Evolutionary conservation across 2,113 vertebrate genomes (phyloP).

Genomic region (Sprattus sprattus): DNA sequence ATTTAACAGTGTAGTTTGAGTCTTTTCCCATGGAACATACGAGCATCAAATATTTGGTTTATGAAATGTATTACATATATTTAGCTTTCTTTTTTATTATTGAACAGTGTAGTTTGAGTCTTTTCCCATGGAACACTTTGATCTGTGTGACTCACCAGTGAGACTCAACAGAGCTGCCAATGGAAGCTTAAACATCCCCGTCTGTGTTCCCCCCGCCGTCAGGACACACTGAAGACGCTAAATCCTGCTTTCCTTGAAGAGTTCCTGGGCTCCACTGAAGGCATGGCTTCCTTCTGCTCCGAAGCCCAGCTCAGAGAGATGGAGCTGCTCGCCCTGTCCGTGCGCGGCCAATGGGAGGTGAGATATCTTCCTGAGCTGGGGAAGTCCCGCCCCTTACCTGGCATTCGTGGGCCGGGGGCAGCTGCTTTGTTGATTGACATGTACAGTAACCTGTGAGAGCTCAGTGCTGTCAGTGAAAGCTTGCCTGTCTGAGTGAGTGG

Average conservation of each 20-base stretch:
- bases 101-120: too few relatives aligned
- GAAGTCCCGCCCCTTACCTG: neutral
- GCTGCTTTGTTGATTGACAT: neutral
- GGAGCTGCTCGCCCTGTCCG: conserved; percentile 68
- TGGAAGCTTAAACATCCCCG: conserved; percentile 26
- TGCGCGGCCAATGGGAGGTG: conserved; percentile 80
- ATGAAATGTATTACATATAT: neutral
- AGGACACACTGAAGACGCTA: conserved; percentile 77
- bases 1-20: too few relatives aligned
- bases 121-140: too few relatives aligned
- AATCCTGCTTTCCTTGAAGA: conserved; percentile 71
- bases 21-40: too few relatives aligned
- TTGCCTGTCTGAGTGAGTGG: neutral
- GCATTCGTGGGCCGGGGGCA: neutral
- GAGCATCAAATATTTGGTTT: too few relatives aligned
- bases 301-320: conserved; percentile 64
- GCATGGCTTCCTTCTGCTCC: conserved; percentile 69
- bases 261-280: conserved; percentile 79
- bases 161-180: too few relatives aligned
- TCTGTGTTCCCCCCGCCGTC: conserved; percentile 36
- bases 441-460: neutral
- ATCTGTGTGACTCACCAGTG: too few relatives aligned
- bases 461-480: neutral
- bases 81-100: too few relatives aligned
- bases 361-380: neutral